Evolutionary conservation across 2,888 invertebrate species (phyloP).

Genomic region (Crepidodera aurea): DNA sequence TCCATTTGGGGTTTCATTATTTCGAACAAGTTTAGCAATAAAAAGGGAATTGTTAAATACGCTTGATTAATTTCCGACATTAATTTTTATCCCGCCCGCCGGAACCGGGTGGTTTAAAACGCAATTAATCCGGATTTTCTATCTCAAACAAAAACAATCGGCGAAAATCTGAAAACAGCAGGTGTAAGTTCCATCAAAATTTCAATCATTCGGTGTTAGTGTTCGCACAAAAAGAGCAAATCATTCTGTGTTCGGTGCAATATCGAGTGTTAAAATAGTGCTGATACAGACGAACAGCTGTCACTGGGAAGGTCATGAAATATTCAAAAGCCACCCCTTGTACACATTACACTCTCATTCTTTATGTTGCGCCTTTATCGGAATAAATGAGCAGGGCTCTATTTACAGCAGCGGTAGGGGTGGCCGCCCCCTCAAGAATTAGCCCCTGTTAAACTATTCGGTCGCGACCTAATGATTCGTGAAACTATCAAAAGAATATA

Average conservation of each 20-base stretch:
- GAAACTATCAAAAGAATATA: conserved; percentile 55
- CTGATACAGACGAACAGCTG: conserved; percentile 54
- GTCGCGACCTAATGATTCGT: conserved; percentile 57
- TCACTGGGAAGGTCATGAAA: conserved; percentile 53
- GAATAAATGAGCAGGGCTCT: conserved; percentile 51
- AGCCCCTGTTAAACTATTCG: conserved; percentile 54
- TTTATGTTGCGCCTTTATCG: conserved; percentile 54
- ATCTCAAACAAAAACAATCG: conserved; percentile 20
- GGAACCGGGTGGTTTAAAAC: background rate
- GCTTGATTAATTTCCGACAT: conserved; percentile 23
- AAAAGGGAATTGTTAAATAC: conserved; percentile 19
- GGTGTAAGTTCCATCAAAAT: conserved; percentile 44
- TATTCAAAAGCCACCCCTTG: conserved; percentile 53
- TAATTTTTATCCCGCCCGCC: conserved; percentile 6
- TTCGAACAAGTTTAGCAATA: conserved; percentile 15
- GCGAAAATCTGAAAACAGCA: conserved; percentile 49
- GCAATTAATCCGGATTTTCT: conserved; percentile 20
- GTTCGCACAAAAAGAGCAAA: conserved; percentile 48
- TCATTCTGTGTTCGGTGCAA: conserved; percentile 27
- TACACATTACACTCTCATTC: conserved; percentile 56
- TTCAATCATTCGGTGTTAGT: conserved; percentile 45
- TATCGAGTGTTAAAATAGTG: conserved; percentile 49
- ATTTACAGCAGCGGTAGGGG: conserved; percentile 47
- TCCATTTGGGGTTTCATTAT: conserved; percentile 4
- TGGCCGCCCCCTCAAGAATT: conserved; percentile 41